A percentile compares a stretch with the other conserved stretches of the same genome.
phyloP scores from a whole-genome alignment of 2,888 invertebrate genomes.

The Unio delphinus region DNA sequence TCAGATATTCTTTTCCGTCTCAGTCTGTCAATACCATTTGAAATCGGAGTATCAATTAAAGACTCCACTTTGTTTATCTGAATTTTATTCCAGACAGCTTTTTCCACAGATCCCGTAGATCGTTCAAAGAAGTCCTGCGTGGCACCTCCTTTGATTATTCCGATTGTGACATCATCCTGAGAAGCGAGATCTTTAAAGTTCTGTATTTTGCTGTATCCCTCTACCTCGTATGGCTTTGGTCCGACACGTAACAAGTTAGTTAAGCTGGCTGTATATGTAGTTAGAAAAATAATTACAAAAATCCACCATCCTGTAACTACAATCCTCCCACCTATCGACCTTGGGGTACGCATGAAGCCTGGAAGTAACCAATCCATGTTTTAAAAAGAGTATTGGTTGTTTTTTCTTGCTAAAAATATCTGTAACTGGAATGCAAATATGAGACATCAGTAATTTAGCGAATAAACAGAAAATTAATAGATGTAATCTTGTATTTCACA shows the following conservation, averaged over 20 bases:
- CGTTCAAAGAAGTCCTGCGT: conserved; percentile 38
- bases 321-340: conserved; percentile 54
- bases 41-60: conserved; percentile 10
- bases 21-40: conserved; percentile 39
- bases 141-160: conserved; percentile 37
- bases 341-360: conserved; percentile 53
- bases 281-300: conserved; percentile 50
- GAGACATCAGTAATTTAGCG: too few species aligned
- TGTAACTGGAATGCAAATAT: too few species aligned
- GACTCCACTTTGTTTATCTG: conserved; percentile 7
- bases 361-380: not conserved
- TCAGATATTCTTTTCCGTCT: conserved; percentile 23
- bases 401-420: too few species aligned
- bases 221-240: conserved; percentile 3
- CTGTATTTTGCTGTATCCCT: conserved; percentile 24
- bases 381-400: too few species aligned
- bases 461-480: too few species aligned
- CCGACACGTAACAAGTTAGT: conserved; percentile 50
- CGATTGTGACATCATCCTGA: conserved; percentile 37
- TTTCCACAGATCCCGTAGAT: conserved; percentile 16
- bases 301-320: conserved; percentile 58
- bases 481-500: too few species aligned
- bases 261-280: conserved; percentile 56
- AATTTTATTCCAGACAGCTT: conserved; percentile 17
- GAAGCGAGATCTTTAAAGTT: conserved; percentile 43